Conservation (phyloP, 2,888 invertebrate species). For the Dione vanillae region DNA sequence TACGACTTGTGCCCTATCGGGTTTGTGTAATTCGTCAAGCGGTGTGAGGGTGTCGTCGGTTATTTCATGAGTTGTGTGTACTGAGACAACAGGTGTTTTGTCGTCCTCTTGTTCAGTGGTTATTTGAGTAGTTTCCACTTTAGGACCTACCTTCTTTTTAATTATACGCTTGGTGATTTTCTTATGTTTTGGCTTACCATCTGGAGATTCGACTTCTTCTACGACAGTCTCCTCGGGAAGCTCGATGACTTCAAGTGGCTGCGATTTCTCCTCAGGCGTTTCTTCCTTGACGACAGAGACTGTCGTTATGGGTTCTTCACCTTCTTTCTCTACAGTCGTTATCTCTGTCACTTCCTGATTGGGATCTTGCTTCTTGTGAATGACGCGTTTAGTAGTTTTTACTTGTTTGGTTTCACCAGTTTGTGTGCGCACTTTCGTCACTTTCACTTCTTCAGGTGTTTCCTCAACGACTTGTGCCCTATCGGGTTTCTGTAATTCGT, state of each 20-base stretch:
- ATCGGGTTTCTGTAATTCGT: conserved; percentile 1
- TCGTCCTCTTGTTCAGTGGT: conserved; percentile 11
- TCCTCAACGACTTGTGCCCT: conserved; percentile 21
- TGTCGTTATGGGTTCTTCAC: conserved; percentile 18
- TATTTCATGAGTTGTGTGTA: conserved; percentile 19
- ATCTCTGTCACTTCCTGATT: conserved; percentile 21
- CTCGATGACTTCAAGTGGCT: conserved; percentile 47
- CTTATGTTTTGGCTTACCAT: conserved; percentile 52
- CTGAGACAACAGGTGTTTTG: conserved; percentile 29
- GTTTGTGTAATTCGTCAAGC: conserved; percentile 32
- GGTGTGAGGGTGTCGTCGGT: conserved; percentile 20
- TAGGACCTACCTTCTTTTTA: conserved; percentile 15
- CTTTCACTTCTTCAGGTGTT: conserved; percentile 49
- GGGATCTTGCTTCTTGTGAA: conserved; percentile 9
- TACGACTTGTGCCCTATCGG: conserved; percentile 34
- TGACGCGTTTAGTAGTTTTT: conserved; percentile 19
- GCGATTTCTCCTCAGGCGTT: conserved; percentile 39
- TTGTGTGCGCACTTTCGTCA: conserved; percentile 45
- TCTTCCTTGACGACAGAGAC: conserved; percentile 8
- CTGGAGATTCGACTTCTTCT: conserved; percentile 54
- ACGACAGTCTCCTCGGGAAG: conserved; percentile 51
- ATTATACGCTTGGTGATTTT: conserved; percentile 47
- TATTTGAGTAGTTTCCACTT: conserved; percentile 16
- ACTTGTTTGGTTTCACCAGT: conserved; percentile 48
- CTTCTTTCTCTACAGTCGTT: conserved; percentile 17